These are phyloP conservation scores for Ptilonorhynchus violaceus DNA, from an alignment of 2,113 vertebrate genomes.

Conservation along the genomic window DNA sequence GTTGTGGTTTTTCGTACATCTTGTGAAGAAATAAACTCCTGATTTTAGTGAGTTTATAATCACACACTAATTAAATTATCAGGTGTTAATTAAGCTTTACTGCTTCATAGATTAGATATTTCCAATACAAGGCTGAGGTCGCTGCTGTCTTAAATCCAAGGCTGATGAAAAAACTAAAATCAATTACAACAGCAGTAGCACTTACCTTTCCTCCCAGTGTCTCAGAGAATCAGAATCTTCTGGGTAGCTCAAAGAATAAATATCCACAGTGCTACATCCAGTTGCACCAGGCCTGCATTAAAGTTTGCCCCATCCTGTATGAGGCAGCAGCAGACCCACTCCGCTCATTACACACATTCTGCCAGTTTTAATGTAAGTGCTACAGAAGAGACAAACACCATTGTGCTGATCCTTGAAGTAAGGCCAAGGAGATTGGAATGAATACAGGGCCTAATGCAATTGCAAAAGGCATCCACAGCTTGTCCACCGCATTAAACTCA, in stretches of 20 bases:
- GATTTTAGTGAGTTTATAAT: neutral
- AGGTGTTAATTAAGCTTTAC: neutral
- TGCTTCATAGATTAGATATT: neutral
- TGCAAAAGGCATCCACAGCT: neutral
- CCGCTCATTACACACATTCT: too few species aligned
- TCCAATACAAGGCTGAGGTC: neutral
- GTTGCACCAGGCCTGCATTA: neutral
- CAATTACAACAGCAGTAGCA: neutral
- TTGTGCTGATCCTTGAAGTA: neutral
- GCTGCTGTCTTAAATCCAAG: neutral
- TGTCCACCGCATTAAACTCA: neutral
- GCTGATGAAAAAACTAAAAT: accelerated
- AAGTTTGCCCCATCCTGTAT: neutral
- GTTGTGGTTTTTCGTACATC: neutral
- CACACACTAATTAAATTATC: neutral
- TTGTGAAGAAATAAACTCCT: neutral
- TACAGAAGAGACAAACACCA: neutral
- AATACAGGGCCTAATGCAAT: neutral
- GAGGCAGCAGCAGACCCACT: neutral
- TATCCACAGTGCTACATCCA: neutral
- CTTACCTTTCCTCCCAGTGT: neutral
- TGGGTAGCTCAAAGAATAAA: neutral
- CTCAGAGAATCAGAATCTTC: neutral
- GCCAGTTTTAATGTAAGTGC: neutral
- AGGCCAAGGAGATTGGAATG: neutral